Conservation (phyloP, 2,113 vertebrate genomes). For the Arizona elegans region DNA sequence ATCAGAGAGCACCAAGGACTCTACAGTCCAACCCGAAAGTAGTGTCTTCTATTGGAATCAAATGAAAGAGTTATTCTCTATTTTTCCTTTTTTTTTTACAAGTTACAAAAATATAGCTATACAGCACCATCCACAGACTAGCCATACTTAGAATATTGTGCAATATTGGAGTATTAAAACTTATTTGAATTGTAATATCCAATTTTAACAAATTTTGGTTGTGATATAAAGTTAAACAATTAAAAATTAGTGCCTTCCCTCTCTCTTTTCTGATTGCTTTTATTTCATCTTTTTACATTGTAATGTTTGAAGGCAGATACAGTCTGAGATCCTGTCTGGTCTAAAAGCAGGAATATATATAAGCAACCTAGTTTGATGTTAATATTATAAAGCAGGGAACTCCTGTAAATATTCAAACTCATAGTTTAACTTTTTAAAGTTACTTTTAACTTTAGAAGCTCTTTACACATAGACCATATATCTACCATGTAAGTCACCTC, state of each 20-base stretch:
- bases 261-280: not conserved
- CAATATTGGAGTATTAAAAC: not conserved
- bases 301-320: not conserved
- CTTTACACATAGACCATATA: not conserved
- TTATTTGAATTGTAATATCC: not conserved
- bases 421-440: not conserved
- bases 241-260: not conserved
- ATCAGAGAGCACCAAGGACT: not conserved
- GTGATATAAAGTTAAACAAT: not conserved
- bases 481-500: not conserved
- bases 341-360: not conserved
- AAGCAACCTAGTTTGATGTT: not conserved
- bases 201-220: not conserved
- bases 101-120: not conserved
- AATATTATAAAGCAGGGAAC: not conserved
- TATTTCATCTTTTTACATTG: not conserved
- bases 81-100: not conserved
- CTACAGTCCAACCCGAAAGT: not conserved
- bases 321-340: not conserved
- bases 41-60: not conserved
- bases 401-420: not conserved
- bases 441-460: not conserved
- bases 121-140: not conserved
- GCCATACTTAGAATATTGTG: not conserved
- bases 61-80: not conserved